Percentiles rank a stretch among this genome's conserved stretches.
phyloP scores from a whole-genome alignment of 2,113 vertebrate species.

The Dipodomys merriami region DNA sequence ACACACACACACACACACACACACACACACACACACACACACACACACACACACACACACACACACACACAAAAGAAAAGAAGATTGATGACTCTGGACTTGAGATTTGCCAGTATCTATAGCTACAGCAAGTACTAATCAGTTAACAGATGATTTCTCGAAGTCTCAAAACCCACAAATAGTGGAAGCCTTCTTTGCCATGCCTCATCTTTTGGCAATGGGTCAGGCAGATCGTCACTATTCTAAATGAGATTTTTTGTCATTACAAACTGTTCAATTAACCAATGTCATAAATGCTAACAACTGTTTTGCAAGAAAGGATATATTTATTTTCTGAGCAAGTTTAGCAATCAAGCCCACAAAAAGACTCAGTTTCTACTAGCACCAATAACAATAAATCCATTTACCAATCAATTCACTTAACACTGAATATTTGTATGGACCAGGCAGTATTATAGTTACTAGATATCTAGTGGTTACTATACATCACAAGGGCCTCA shows the following conservation, averaged over 20 bases:
- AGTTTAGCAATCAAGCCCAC: conserved; percentile 47
- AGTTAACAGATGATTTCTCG: not conserved
- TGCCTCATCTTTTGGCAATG: conserved; percentile 19
- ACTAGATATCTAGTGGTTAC: not conserved
- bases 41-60: too few relatives aligned
- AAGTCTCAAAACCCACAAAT: conserved; percentile 34
- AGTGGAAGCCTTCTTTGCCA: conserved; percentile 21
- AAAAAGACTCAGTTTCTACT: conserved; percentile 2
- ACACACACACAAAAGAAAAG: too few relatives aligned
- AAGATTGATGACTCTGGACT: too few relatives aligned
- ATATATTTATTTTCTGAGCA: not conserved
- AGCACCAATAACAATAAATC: not conserved
- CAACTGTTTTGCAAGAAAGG: not conserved
- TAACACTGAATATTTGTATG: not conserved
- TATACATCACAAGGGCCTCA: not conserved
- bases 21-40: too few relatives aligned
- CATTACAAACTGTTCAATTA: conserved; percentile 40
- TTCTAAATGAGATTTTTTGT: conserved; percentile 37
- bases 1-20: too few relatives aligned
- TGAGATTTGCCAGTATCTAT: not conserved
- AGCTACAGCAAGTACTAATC: not conserved
- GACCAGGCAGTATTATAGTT: not conserved
- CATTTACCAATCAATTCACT: not conserved
- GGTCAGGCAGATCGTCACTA: not conserved
- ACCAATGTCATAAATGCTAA: conserved; percentile 4